Conservation (phyloP, 2,797 vertebrate species). For the Schizopygopsis pylzovi region DNA sequence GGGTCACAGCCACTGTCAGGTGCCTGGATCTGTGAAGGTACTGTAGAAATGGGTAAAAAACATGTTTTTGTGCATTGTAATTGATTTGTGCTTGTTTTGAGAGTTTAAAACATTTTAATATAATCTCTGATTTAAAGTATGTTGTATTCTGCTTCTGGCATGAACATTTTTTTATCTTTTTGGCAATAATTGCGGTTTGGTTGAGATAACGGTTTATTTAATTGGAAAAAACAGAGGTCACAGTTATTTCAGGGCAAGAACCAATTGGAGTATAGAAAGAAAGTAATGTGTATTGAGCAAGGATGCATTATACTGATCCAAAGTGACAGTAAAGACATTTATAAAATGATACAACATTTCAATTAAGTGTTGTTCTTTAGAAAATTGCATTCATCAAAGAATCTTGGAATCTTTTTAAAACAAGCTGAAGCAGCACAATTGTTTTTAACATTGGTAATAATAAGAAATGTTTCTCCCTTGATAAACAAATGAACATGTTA, state of each 20-base stretch:
- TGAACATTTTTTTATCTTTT: neutral
- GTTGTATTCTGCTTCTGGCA: neutral
- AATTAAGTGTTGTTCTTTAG: neutral
- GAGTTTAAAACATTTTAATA: neutral
- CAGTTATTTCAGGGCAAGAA: too few relatives aligned
- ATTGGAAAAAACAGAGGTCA: neutral
- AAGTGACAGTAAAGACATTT: neutral
- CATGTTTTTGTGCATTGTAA: too few relatives aligned
- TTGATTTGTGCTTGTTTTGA: neutral
- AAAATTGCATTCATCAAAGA: neutral
- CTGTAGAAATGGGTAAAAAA: conserved; percentile 63
- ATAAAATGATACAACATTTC: neutral
- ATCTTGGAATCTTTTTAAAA: neutral
- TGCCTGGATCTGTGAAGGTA: conserved; percentile 68
- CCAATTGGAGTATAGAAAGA: neutral
- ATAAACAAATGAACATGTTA: neutral
- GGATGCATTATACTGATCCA: neutral
- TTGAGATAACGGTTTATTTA: neutral
- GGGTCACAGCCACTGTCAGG: conserved; percentile 79
- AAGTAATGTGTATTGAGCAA: neutral
- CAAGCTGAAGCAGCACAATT: neutral
- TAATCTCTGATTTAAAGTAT: neutral
- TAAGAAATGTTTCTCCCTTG: neutral
- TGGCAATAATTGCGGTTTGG: neutral
- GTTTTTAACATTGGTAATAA: neutral